Evolutionary conservation across 2,888 invertebrate species (phyloP).

Genomic region (Dasypolia templi): DNA sequence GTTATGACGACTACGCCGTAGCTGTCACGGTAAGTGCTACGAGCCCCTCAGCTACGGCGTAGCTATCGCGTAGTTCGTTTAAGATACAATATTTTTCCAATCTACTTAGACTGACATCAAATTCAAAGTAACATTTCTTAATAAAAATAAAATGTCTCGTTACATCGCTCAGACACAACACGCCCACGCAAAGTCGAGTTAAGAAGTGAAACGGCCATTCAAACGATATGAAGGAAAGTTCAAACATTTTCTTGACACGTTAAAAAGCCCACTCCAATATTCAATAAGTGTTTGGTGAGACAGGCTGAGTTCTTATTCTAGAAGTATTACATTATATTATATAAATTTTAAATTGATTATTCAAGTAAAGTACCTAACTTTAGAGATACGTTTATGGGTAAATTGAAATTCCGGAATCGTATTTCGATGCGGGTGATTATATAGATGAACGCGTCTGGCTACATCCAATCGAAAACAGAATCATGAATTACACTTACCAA

Average conservation of each 20-base stretch:
- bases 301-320: neutral
- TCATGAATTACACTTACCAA: too few relatives aligned
- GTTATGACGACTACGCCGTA: neutral
- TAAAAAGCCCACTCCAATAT: neutral
- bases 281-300: neutral
- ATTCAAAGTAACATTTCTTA: slow-evolving; percentile 1
- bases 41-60: slow-evolving; percentile 1
- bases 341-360: neutral
- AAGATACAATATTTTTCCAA: neutral
- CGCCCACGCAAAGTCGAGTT: slow-evolving; percentile 31
- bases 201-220: slow-evolving; percentile 41
- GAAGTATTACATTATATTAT: neutral
- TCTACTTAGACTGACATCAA: neutral
- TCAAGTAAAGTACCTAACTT: too few relatives aligned
- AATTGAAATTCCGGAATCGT: too few relatives aligned
- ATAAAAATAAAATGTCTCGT: slow-evolving; percentile 9
- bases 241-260: slow-evolving; percentile 21
- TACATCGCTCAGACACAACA: slow-evolving; percentile 16
- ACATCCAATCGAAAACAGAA: too few relatives aligned
- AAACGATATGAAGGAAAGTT: slow-evolving; percentile 5
- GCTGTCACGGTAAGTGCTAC: neutral
- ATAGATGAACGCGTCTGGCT: too few relatives aligned
- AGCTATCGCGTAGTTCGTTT: neutral
- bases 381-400: too few relatives aligned
- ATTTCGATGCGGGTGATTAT: too few relatives aligned